A percentile compares a stretch with the other conserved stretches of the same genome.
These are phyloP conservation scores for Macaria notata DNA, from an alignment of 2,888 invertebrate species.

Conservation along the genomic window DNA sequence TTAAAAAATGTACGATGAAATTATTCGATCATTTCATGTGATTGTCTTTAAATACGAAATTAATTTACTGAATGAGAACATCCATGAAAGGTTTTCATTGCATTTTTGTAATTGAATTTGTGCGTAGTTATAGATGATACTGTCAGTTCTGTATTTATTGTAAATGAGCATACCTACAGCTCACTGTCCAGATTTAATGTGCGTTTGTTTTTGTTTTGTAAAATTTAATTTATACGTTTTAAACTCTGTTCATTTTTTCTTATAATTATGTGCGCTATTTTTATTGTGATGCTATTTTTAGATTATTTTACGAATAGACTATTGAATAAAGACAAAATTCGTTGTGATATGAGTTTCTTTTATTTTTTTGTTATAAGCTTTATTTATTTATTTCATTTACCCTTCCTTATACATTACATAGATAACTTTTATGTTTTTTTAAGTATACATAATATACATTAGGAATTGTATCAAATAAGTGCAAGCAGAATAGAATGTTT, in stretches of 20 bases:
- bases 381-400: neutral
- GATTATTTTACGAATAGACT: constrained; percentile 72
- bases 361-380: constrained; percentile 42
- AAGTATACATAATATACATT: neutral
- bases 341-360: constrained; percentile 59
- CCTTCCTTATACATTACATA: neutral
- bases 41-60: too few relatives aligned
- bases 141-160: constrained; percentile 34
- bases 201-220: constrained; percentile 42
- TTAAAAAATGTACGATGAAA: too few relatives aligned
- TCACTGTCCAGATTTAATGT: constrained; percentile 18
- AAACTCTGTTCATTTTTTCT: constrained; percentile 49
- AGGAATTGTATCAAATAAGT: constrained; percentile 22
- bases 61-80: too few relatives aligned
- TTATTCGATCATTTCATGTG: too few relatives aligned
- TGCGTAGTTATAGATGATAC: constrained; percentile 6
- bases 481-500: neutral
- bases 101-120: constrained; percentile 2
- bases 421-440: neutral
- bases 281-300: constrained; percentile 78
- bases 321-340: constrained; percentile 73
- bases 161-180: constrained; percentile 15
- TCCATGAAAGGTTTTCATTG: neutral
- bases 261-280: constrained; percentile 55
- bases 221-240: constrained; percentile 41